Evolutionary conservation across 2,113 vertebrate genomes (phyloP), one percentile per base, ranked within the genome.

Genomic region (Pardalotus punctatus): DNA sequence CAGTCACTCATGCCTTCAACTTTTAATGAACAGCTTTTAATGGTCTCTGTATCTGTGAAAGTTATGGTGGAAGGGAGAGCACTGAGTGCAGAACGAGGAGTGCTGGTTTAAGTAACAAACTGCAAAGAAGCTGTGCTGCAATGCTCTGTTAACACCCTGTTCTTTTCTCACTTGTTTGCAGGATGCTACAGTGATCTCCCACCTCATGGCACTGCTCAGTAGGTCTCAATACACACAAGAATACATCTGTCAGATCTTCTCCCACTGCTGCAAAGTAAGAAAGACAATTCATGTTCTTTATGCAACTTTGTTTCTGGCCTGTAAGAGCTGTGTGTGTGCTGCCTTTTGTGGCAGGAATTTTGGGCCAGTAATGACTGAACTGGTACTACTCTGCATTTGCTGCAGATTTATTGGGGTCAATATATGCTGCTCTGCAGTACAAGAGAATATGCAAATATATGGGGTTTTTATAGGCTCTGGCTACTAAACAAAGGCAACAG

Each of bases 211-310:
- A 14, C 98, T 99, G 92, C 98, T 99, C 89, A 99, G 99, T 97
- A 98, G 98, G 97, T 99, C 99, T 80, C 98, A 98, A 95, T 98
- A 98, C 85, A 99, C 99, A 33, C 99, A 99, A 96, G 99, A 99
- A 95, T 99, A 99, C 97, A 99, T 99, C 97, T 99, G 99, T 83
- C 99, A 99, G 98, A 99, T 99, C 98, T 99, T 99, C 98, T 99
- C 99, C 80, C 99, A 99, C 97, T 99, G 99, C 98, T 99, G 99
- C 98, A 99, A 99, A 99, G 99, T 99, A 98, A 98, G 98, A 42
- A 96, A 82, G 72, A 93, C 53, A 91, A 57, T 92, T 47, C 43
- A 2, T 81, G 29, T 95, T 95, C 73, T 97, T 85, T 69, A 1
- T 74, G 73, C 66, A 79, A 48, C 47, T 71, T 73, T 66, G 12